Base-by-base conservation (phyloP, 2,113 vertebrate genomes). In the Brienomyrus brachyistius region DNA sequence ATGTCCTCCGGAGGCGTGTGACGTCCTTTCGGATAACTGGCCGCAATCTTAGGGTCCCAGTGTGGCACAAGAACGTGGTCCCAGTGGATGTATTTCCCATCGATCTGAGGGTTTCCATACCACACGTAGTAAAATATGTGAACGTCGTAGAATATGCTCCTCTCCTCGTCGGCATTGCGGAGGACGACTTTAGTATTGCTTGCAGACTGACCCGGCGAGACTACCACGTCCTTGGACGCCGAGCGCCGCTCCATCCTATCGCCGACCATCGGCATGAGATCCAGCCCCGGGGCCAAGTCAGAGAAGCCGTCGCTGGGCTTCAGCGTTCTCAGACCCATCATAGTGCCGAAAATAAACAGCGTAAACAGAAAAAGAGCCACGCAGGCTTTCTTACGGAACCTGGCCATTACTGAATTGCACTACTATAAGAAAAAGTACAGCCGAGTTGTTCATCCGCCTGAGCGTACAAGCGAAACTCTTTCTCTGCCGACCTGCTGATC, bases 21-120 rank as follows among this genome's bases (percentile, higher is more conserved):
- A 90, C 94, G 95, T 89, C 97, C 97, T 89, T 96, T 96, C 3
- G 97, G 96, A 83, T 98, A 97, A 91, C 97, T 97, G 92, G 97
- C 96, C 0, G 97, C 97, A 43, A 98, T 97, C 94, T 98, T 98
- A 3, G 97, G 97, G 94, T 98, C 97, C 97, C 97, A 98, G 95
- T 98, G 97, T 1, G 97, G 97, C 89, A 98, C 97, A 91, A 98
- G 94, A 88, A 97, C 96, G 31, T 98, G 97, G 92, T 98, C 97
- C 97, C 97, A 97, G 93, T 97, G 97, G 43, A 97, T 93, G 91
- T 97, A 97, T 92, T 94, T 95, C 48, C 93, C 94, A 92, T 97
- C 96, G 91, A 95, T 90, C 91, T 92, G 92, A 9, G 96, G 97
- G 2, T 95, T 95, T 31, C 97, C 97, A 52, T 97, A 98, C 97